Conservation (phyloP, 2,888 invertebrate genomes). For the Hermaeophaga mercurialis region DNA sequence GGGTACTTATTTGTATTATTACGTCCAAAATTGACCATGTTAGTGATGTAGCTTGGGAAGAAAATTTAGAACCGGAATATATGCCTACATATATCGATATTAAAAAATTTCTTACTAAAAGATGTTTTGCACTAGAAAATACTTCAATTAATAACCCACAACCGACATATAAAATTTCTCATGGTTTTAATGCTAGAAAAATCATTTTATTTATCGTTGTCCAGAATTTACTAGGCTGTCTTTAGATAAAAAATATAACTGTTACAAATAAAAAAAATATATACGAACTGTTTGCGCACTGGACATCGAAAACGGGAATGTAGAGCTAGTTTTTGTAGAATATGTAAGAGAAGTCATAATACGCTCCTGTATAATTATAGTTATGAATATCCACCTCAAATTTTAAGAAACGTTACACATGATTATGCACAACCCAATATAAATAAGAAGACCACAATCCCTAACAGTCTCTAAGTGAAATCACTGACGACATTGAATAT, state of each 20-base stretch:
- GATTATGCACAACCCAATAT: background rate
- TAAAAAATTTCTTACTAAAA: constrained; percentile 2
- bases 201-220: constrained; percentile 10
- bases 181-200: constrained; percentile 3
- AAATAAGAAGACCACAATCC: background rate
- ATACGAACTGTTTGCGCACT: constrained; percentile 10
- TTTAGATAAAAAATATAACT: background rate
- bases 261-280: background rate
- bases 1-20: constrained; percentile 11
- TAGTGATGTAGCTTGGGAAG: constrained; percentile 7
- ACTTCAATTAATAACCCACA: background rate
- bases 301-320: constrained; percentile 8
- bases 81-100: constrained; percentile 1
- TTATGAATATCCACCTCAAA: background rate
- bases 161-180: background rate
- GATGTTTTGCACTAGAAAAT: constrained; percentile 4
- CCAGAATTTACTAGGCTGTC: background rate
- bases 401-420: background rate
- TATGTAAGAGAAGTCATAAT: constrained; percentile 9
- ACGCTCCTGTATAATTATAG: background rate
- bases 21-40: constrained; percentile 9
- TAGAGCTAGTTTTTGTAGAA: background rate
- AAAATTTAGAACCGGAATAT: background rate
- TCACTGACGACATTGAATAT: constrained; percentile 2
- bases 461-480: background rate